These are phyloP conservation scores for Unio pictorum DNA, from an alignment of 2,888 invertebrate species.

Conservation along the genomic window DNA sequence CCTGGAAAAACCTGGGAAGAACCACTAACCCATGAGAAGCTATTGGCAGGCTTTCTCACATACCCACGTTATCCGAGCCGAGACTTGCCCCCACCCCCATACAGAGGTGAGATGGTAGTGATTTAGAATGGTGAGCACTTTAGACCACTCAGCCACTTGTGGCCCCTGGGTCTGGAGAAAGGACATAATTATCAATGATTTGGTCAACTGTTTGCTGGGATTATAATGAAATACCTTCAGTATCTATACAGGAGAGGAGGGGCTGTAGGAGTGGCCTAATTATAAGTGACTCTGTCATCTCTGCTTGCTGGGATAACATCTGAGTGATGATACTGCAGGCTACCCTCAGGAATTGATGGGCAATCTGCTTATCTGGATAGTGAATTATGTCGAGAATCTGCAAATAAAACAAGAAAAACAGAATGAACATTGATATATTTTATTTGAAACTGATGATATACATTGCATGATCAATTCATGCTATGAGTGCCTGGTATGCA, in stretches of 20 bases:
- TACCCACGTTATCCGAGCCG: too few relatives aligned
- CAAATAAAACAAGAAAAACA: not conserved
- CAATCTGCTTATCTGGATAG: constrained; percentile 32
- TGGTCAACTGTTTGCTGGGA: too few relatives aligned
- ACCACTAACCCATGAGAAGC: too few relatives aligned
- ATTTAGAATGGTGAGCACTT: too few relatives aligned
- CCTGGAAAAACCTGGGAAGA: too few relatives aligned
- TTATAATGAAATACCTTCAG: constrained; percentile 10
- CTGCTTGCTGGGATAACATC: constrained; percentile 43
- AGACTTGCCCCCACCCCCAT: too few relatives aligned
- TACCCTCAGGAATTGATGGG: constrained; percentile 47
- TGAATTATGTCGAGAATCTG: constrained; percentile 58
- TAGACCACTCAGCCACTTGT: too few relatives aligned
- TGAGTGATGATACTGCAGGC: constrained; percentile 50
- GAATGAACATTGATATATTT: not conserved
- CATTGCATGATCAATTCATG: not conserved
- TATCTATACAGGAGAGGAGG: constrained; percentile 33
- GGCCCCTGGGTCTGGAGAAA: too few relatives aligned
- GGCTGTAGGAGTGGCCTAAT: constrained; percentile 48
- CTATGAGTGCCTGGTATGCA: not conserved
- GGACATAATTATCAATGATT: too few relatives aligned
- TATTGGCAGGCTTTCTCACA: too few relatives aligned
- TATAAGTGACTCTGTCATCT: constrained; percentile 37
- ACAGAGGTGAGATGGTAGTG: too few relatives aligned
- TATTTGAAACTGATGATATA: not conserved